A percentile compares a stretch with the other conserved stretches of the same genome.
phyloP scores from a whole-genome alignment of 2,797 vertebrate genomes.

The Crax fasciolata region DNA sequence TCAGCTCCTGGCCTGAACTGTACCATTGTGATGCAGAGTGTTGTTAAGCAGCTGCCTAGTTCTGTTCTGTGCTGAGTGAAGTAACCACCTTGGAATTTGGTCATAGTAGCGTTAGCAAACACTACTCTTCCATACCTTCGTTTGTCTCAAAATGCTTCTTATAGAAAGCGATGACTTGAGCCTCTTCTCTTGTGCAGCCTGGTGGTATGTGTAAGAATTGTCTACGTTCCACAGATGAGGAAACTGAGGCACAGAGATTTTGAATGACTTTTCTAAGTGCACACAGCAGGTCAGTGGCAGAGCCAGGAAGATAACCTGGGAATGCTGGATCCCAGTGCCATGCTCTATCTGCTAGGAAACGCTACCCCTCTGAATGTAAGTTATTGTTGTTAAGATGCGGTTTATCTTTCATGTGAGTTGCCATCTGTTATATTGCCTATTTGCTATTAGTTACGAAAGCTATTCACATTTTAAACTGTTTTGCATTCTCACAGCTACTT shows the following conservation, averaged over 20 bases:
- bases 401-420: slow-evolving; percentile 50
- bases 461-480: slow-evolving; percentile 71
- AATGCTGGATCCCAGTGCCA: not conserved
- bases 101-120: not conserved
- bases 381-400: slow-evolving; percentile 59
- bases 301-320: slow-evolving; percentile 33
- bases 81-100: not conserved
- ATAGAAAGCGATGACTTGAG: not conserved
- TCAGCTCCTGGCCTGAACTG: not conserved
- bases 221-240: not conserved
- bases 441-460: slow-evolving; percentile 67
- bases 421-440: slow-evolving; percentile 69
- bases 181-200: not conserved
- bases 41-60: not conserved
- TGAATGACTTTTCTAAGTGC: slow-evolving; percentile 30
- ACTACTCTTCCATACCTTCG: not conserved
- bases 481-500: slow-evolving; percentile 64
- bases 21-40: not conserved
- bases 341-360: not conserved
- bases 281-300: not conserved
- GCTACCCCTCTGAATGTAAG: slow-evolving; percentile 42
- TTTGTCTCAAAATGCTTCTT: not conserved
- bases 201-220: not conserved
- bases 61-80: not conserved
- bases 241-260: slow-evolving; percentile 41